Evolutionary conservation across 2,113 vertebrate genomes (phyloP).

Genomic region (Solea senegalensis): DNA sequence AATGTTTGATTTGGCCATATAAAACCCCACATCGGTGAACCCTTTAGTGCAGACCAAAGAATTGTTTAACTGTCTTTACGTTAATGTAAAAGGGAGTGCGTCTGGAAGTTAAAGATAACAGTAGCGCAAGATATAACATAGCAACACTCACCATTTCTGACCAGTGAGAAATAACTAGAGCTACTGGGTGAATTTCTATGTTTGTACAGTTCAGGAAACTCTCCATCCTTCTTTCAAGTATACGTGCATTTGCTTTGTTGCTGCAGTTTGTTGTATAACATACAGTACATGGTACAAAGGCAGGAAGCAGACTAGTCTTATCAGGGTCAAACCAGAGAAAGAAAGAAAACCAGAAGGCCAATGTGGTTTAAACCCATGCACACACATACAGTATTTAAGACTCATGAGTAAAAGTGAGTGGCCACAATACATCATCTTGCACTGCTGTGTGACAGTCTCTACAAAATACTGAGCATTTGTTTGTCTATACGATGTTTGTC

Average conservation of each 20-base stretch:
- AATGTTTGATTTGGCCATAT: no score
- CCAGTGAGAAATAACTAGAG: background rate
- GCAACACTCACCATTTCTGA: no score
- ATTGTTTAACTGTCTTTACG: no score
- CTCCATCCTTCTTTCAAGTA: background rate
- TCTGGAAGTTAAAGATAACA: no score
- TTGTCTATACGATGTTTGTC: background rate
- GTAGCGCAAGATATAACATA: background rate
- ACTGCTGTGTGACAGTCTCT: no score
- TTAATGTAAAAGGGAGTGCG: no score
- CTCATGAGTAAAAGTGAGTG: background rate
- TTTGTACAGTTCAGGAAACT: slow-evolving; percentile 19
- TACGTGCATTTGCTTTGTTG: slow-evolving; percentile 3
- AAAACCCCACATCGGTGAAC: no score
- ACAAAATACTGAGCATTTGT: no score
- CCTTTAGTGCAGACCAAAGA: no score
- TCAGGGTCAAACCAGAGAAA: slow-evolving; percentile 34
- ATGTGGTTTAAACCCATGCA: background rate
- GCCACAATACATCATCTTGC: background rate
- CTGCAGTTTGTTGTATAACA: slow-evolving; percentile 7
- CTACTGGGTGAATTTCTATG: background rate
- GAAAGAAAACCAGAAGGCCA: background rate
- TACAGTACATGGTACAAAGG: slow-evolving; percentile 46
- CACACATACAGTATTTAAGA: background rate
- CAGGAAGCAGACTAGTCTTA: slow-evolving; percentile 62